phyloP scores from a whole-genome alignment of 2,113 vertebrate genomes.

The Atractosteus spatula region DNA sequence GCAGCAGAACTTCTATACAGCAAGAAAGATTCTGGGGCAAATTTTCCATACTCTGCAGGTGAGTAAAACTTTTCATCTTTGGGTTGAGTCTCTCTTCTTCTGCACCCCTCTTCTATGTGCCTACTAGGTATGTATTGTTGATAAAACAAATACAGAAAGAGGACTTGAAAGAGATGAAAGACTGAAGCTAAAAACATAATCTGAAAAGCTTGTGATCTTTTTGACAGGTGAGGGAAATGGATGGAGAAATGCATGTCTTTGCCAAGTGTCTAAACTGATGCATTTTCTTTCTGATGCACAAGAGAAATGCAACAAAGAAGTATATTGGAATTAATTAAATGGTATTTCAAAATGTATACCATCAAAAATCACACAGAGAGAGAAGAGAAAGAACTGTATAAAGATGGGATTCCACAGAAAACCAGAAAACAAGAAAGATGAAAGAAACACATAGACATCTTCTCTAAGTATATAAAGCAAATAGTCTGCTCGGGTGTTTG shows the following conservation, averaged over 20 bases:
- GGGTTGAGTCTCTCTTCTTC: not conserved
- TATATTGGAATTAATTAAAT: too few relatives aligned
- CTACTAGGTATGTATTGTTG: not conserved
- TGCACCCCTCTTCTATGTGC: not conserved
- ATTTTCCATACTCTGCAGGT: slow-evolving; percentile 58
- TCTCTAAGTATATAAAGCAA: not conserved
- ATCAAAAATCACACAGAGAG: too few relatives aligned
- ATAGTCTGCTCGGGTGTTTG: too few relatives aligned
- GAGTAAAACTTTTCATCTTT: not conserved
- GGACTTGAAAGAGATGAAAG: not conserved
- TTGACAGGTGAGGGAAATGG: not conserved
- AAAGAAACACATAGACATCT: not conserved
- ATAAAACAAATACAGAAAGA: not conserved
- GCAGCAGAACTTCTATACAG: slow-evolving; percentile 26
- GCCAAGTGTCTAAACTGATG: too few relatives aligned
- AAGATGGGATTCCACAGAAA: too few relatives aligned
- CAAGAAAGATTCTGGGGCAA: slow-evolving; percentile 37
- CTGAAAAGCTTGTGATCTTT: too few relatives aligned
- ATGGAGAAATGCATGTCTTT: not conserved
- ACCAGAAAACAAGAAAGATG: not conserved
- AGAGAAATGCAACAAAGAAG: too few relatives aligned
- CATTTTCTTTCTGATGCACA: too few relatives aligned
- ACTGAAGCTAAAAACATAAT: too few relatives aligned
- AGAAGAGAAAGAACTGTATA: too few relatives aligned
- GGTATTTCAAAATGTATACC: not conserved